Conservation (phyloP, 2,797 vertebrate genomes). For the Nyctalus aviator region DNA sequence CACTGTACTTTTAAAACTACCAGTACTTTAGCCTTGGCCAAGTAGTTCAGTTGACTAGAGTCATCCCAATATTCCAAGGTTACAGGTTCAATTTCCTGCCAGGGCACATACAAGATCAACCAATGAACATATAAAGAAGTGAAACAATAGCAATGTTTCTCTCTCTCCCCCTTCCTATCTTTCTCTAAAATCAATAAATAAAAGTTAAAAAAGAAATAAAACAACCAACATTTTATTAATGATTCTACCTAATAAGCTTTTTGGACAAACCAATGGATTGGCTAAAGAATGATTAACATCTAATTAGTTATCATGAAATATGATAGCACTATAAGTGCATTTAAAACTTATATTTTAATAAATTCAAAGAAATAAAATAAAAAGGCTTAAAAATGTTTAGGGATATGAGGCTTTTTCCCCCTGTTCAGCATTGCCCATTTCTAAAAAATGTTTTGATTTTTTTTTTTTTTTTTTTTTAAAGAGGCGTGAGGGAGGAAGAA, state of each 20-base stretch:
- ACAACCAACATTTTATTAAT: background rate
- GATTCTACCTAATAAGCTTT: background rate
- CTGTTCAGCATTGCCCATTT: background rate
- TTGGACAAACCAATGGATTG: background rate
- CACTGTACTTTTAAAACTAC: background rate
- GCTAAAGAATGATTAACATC: background rate
- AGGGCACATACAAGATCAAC: background rate
- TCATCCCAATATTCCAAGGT: background rate
- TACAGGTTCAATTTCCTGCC: background rate
- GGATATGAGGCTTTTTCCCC: background rate
- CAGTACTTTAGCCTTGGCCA: background rate
- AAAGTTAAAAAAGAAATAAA: background rate
- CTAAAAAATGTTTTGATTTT: background rate
- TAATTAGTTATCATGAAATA: background rate
- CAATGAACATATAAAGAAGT: background rate
- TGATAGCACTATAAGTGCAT: background rate
- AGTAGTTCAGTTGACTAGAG: background rate
- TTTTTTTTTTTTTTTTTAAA: background rate
- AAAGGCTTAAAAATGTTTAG: background rate
- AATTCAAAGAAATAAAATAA: constrained; percentile 21
- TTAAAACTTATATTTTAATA: constrained; percentile 45
- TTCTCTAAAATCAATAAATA: background rate
- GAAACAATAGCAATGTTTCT: background rate
- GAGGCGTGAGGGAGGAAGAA: no score
- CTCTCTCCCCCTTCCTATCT: background rate